Conservation (phyloP, 2,113 vertebrate species). For the Hiodon tergisus region DNA sequence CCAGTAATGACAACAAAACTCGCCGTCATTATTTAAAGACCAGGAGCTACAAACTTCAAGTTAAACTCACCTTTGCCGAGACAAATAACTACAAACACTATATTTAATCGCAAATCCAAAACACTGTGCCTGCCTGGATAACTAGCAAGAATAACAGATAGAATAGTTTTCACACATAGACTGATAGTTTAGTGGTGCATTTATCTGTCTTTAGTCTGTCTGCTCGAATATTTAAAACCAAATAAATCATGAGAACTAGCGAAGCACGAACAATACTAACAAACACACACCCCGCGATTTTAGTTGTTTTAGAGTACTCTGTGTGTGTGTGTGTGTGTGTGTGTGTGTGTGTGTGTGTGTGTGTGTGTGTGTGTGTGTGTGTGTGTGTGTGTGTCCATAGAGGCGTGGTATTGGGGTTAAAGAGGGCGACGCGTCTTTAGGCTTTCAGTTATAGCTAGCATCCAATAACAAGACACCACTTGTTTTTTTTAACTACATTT, state of each 20-base stretch:
- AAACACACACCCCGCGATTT: slow-evolving; percentile 6
- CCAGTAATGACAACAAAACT: no score
- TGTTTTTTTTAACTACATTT: slow-evolving; percentile 10
- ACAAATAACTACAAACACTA: no score
- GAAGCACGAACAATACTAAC: slow-evolving; percentile 32
- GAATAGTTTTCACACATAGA: background rate
- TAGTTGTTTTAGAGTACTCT: slow-evolving; percentile 36
- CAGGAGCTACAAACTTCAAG: no score
- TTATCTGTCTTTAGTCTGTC: slow-evolving; percentile 23
- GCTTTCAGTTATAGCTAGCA: background rate
- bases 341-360: no score
- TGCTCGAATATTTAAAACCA: slow-evolving; percentile 35
- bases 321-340: no score
- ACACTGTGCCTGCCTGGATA: background rate
- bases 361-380: no score
- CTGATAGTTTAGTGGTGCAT: background rate
- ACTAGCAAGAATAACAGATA: background rate
- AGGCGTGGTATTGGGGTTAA: background rate
- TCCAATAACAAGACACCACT: slow-evolving; percentile 9
- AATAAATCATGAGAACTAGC: slow-evolving; percentile 31
- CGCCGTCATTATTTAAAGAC: no score
- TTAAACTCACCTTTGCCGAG: no score
- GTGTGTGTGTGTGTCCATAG: no score
- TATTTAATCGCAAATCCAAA: background rate
- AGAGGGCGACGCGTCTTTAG: background rate